phyloP scores from a whole-genome alignment of 2,888 invertebrate species.

The Hydriomena furcata region DNA sequence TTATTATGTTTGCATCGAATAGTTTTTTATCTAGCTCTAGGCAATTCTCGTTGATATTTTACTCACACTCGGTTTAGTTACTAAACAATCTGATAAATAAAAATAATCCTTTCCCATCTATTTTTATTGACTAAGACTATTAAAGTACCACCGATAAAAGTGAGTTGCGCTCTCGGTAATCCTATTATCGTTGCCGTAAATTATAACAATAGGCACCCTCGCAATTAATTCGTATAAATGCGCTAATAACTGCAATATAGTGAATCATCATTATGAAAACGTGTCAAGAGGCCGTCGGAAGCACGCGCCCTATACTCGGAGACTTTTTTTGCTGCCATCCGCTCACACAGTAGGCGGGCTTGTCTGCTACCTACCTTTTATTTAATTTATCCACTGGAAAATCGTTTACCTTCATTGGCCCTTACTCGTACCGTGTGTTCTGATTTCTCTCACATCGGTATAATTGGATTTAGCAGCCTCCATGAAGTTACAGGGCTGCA shows the following conservation, averaged over 20 bases:
- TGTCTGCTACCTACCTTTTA: conserved; percentile 39
- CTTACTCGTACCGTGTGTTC: conserved; percentile 22
- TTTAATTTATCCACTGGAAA: conserved; percentile 49
- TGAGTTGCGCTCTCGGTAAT: conserved; percentile 25
- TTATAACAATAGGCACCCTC: conserved; percentile 30
- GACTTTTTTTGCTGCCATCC: conserved; percentile 33
- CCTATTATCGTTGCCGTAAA: conserved; percentile 32
- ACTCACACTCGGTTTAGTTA: background rate
- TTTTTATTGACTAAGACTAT: conserved; percentile 22
- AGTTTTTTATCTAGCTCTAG: conserved; percentile 6
- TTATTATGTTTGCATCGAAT: conserved; percentile 23
- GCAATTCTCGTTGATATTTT: conserved; percentile 6
- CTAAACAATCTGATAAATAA: conserved; percentile 13
- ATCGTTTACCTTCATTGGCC: conserved; percentile 33
- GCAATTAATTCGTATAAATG: conserved; percentile 51
- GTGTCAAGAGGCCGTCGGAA: conserved; percentile 61
- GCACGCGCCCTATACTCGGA: conserved; percentile 42
- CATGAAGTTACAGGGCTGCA: conserved; percentile 42
- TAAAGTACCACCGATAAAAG: conserved; percentile 30
- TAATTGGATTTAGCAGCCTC: conserved; percentile 50
- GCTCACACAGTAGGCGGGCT: conserved; percentile 18
- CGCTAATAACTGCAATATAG: conserved; percentile 58
- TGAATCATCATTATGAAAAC: conserved; percentile 64
- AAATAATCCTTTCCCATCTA: conserved; percentile 22
- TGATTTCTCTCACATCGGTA: conserved; percentile 33